A percentile compares a stretch with the other conserved stretches of the same genome.
phyloP scores from a whole-genome alignment of 2,888 invertebrate genomes.

The Tachina fera region DNA sequence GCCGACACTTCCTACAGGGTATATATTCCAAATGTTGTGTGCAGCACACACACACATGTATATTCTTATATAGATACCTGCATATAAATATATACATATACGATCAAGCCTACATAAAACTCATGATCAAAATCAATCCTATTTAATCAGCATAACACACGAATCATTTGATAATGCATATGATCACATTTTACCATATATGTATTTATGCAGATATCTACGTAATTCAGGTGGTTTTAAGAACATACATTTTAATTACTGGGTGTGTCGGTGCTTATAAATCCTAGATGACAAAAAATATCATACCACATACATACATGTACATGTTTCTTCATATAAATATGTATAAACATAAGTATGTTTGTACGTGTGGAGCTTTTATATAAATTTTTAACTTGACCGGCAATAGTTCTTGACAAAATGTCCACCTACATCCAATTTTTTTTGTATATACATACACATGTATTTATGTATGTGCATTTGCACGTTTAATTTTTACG shows the following conservation, averaged over 20 bases:
- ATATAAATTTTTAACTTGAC: neutral
- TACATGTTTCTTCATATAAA: neutral
- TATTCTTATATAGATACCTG: no score
- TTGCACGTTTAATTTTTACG: neutral
- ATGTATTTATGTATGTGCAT: neutral
- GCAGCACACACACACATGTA: no score
- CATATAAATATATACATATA: no score
- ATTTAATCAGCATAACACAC: no score
- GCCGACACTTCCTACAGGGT: no score
- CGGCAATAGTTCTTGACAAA: conserved; percentile 10
- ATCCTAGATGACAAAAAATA: conserved; percentile 36
- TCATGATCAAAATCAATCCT: no score
- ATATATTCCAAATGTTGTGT: no score
- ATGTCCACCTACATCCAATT: neutral
- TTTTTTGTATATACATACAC: neutral
- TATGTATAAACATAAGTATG: neutral
- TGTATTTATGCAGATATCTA: no score
- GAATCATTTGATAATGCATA: no score
- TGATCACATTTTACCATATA: no score
- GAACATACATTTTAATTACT: conserved; percentile 23
- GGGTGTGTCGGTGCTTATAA: conserved; percentile 52
- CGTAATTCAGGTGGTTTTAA: neutral
- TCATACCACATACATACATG: neutral
- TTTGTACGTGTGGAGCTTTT: no score
- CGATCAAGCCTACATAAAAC: no score